A percentile compares a stretch with the other conserved stretches of the same genome.
Conservation (phyloP, 2,797 vertebrate species). For the Cirrhinus molitorella region DNA sequence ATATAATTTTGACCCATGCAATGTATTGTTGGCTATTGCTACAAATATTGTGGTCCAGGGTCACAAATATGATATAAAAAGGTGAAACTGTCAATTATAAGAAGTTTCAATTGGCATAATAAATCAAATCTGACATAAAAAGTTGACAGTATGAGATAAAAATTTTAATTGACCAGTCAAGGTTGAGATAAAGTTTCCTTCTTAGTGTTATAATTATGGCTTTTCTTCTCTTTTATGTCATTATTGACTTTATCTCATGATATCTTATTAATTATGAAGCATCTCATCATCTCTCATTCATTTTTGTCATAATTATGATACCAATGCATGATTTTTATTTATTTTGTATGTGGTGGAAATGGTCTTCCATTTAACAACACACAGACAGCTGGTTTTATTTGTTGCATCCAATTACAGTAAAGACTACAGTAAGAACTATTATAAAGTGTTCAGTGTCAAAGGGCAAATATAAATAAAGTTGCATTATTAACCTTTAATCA, state of each 20-base stretch:
- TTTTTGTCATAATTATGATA: not conserved
- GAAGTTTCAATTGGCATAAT: not conserved
- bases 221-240: not conserved
- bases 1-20: no score
- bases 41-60: no score
- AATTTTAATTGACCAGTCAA: not conserved
- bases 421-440: not conserved
- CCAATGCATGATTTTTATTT: not conserved
- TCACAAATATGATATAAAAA: not conserved
- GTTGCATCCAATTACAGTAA: not conserved
- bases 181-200: not conserved
- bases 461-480: not conserved
- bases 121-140: not conserved
- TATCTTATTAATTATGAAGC: no score
- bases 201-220: not conserved
- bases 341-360: not conserved
- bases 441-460: not conserved
- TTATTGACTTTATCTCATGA: no score
- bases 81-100: not conserved
- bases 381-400: not conserved
- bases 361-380: not conserved
- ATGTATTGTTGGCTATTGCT: no score
- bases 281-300: not conserved
- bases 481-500: not conserved
- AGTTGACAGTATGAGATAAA: not conserved